A percentile compares a stretch with the other conserved stretches of the same genome.
phyloP scores from a whole-genome alignment of 2,797 vertebrate genomes.

The Nyctibius grandis region DNA sequence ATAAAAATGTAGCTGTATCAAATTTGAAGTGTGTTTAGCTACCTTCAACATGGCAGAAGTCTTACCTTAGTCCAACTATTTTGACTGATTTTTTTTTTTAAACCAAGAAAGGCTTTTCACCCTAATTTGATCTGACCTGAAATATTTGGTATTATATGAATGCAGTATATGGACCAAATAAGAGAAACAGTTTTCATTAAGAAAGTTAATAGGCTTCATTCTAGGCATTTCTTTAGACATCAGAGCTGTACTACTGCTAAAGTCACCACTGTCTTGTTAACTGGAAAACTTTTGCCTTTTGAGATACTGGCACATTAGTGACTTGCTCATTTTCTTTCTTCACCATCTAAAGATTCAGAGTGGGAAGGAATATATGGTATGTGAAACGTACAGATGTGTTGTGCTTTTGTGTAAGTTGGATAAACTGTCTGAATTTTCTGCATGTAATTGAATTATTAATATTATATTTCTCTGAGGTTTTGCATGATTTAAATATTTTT shows the following conservation, averaged over 20 bases:
- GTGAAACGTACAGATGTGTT: constrained; percentile 2
- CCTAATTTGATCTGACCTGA: not conserved
- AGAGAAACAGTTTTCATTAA: not conserved
- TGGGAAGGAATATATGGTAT: constrained; percentile 66
- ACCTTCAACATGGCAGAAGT: not conserved
- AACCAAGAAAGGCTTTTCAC: not conserved
- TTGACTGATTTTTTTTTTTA: not conserved
- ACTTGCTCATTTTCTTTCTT: constrained; percentile 52
- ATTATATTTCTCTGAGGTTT: not conserved
- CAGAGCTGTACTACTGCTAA: not conserved
- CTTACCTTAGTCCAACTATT: not conserved
- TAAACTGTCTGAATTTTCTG: not conserved
- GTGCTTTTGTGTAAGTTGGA: constrained; percentile 25
- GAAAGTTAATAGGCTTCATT: not conserved
- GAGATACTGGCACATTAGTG: not conserved
- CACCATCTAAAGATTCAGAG: constrained; percentile 54
- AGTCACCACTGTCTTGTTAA: not conserved
- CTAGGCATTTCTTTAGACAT: not conserved
- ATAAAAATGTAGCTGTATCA: not conserved
- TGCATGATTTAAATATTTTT: constrained; percentile 1
- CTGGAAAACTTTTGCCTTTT: not conserved
- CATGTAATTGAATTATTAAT: constrained; percentile 41
- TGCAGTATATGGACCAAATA: not conserved
- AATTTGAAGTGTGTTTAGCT: not conserved
- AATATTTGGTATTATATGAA: not conserved